Evolutionary conservation across 2,797 vertebrate species (phyloP).

Genomic region (Yasuhikotakia modesta): DNA sequence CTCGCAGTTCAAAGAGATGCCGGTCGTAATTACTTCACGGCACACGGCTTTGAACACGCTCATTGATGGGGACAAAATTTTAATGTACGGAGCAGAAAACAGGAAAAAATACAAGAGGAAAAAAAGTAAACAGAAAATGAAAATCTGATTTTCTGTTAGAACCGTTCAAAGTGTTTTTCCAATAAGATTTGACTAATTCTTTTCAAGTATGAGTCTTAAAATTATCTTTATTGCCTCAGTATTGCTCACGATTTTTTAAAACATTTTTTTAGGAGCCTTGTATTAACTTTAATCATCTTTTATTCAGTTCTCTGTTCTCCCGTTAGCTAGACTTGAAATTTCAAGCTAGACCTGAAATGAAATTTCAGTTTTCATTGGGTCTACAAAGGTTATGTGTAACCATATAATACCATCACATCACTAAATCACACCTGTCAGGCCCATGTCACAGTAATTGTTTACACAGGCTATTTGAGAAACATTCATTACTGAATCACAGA

Average conservation of each 20-base stretch:
- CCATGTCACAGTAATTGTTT: slow-evolving; percentile 31
- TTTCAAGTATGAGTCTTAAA: neutral
- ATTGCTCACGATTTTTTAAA: neutral
- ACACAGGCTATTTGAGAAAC: slow-evolving; percentile 35
- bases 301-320: neutral
- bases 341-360: neutral
- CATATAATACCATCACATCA: slow-evolving; percentile 11
- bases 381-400: slow-evolving; percentile 40
- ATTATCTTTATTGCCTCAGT: neutral
- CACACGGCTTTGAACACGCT: slow-evolving; percentile 5
- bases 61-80: slow-evolving; percentile 23
- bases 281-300: neutral
- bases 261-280: no score
- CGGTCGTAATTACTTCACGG: slow-evolving; percentile 36
- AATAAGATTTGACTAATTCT: neutral
- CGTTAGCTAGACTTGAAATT: neutral
- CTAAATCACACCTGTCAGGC: slow-evolving; percentile 37
- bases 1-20: slow-evolving; percentile 21
- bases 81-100: neutral
- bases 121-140: neutral
- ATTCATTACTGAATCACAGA: slow-evolving; percentile 43
- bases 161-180: neutral
- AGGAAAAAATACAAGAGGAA: neutral
- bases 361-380: slow-evolving; percentile 10
- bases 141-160: neutral